Evolutionary conservation across 2,113 vertebrate species (phyloP), one percentile per base, ranked within the genome.

Genomic region (Labrus mixtus): DNA sequence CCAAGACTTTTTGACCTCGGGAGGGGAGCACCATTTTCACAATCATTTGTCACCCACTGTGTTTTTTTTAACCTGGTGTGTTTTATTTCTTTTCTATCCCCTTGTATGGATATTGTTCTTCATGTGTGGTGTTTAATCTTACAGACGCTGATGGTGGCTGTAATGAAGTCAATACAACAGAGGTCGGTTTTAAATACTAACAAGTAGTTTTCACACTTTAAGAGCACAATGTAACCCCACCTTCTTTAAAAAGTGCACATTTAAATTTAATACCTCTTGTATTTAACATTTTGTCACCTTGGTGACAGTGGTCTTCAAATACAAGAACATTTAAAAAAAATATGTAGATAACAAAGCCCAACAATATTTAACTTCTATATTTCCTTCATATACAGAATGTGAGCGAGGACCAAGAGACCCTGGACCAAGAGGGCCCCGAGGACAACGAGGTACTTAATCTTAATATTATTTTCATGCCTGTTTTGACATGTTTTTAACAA

Each of bases 371-470:
- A 69, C 19, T 23, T 55, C 10, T 16, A 37, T 10, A 10, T 73
- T 33, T 17, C 45, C 0, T 73, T 66, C 1, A 55, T 72, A 1
- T 65, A 43, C 76, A 85, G 83, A 41, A 11, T 67, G 22, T 2
- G 55, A 37, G 6, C 0, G 3, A 50, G 20, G 65, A 56, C 67
- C 25, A 10, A 51, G 43, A 55, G 78, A 65, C 13, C 46, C 46
- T 6, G 45, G 45, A 19, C 46, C 46, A 6, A 1, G 3, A 15
- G 45, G 45, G 19, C 64, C 65, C 58, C 36, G n/a, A 58, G 70
- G 78, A 54, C 58, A 91, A 91, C 37, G 1, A 87, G 89, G 92
- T 94, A 88, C 9, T 58, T 6, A 63, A n/a, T n/a, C 56, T 20
- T 62, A 25, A 11, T 8, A 20, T 51, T 51, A 19, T 20, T 12